These are phyloP conservation scores for Teleopsis dalmanni DNA, from an alignment of 1,140 invertebrate species.

Conservation along the genomic window DNA sequence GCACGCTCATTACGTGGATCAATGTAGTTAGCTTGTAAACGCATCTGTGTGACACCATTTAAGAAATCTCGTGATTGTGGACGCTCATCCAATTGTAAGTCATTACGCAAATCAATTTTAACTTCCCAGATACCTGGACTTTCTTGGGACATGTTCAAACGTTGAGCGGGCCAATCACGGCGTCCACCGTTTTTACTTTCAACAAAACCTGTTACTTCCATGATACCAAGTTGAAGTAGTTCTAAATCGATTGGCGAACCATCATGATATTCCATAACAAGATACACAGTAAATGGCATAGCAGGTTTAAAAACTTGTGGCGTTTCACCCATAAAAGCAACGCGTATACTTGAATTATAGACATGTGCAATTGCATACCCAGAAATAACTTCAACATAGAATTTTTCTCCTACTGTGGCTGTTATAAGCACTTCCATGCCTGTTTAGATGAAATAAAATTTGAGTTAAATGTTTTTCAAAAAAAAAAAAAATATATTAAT, in stretches of 20 bases:
- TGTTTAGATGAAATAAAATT: too few species aligned
- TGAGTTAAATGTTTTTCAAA: too few species aligned
- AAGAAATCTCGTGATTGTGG: slow-evolving; percentile 50
- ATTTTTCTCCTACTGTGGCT: slow-evolving; percentile 82
- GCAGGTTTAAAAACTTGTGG: slow-evolving; percentile 91
- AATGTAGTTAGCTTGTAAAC: slow-evolving; percentile 59
- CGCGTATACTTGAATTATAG: slow-evolving; percentile 72
- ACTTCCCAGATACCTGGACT: slow-evolving; percentile 66
- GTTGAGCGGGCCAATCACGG: slow-evolving; percentile 49
- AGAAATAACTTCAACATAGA: slow-evolving; percentile 75
- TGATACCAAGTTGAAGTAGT: slow-evolving; percentile 49
- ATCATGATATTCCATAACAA: slow-evolving; percentile 71
- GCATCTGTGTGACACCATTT: slow-evolving; percentile 59
- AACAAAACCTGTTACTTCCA: slow-evolving; percentile 55
- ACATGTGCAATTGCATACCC: slow-evolving; percentile 82
- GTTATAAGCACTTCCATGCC: slow-evolving; percentile 80
- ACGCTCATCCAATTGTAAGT: slow-evolving; percentile 46
- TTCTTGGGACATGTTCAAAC: slow-evolving; percentile 49
- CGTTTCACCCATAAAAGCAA: slow-evolving; percentile 79
- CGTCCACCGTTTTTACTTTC: slow-evolving; percentile 51
- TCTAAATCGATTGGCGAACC: slow-evolving; percentile 57
- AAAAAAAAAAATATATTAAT: too few species aligned
- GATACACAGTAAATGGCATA: slow-evolving; percentile 63
- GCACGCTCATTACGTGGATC: slow-evolving; percentile 61
- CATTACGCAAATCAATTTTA: slow-evolving; percentile 62